Conservation (phyloP, 2,113 vertebrate genomes). For the Mohoua ochrocephala region DNA sequence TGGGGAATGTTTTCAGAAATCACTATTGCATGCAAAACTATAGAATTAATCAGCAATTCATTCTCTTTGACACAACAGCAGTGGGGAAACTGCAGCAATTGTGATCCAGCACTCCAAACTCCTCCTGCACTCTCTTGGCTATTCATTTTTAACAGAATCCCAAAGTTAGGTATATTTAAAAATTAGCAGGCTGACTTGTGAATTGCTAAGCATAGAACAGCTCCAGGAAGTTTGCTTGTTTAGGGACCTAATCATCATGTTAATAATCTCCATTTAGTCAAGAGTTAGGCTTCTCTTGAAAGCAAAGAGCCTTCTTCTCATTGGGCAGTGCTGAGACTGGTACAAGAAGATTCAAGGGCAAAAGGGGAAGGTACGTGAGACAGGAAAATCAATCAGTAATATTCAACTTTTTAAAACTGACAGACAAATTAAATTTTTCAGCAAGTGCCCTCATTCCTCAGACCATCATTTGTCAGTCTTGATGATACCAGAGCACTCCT, state of each 20-base stretch:
- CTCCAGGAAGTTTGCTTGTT: background rate
- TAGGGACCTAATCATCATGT: background rate
- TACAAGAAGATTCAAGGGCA: background rate
- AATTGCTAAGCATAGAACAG: background rate
- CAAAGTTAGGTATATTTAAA: background rate
- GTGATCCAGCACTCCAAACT: background rate
- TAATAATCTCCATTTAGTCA: background rate
- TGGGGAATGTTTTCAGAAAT: slow-evolving; percentile 59
- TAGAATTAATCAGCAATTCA: slow-evolving; percentile 66
- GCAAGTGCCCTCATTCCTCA: slow-evolving; percentile 32
- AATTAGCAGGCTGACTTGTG: background rate
- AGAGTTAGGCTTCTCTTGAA: background rate
- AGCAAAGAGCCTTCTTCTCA: background rate
- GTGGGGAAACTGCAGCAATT: background rate
- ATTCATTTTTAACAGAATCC: background rate
- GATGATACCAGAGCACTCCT: slow-evolving; percentile 25
- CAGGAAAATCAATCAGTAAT: slow-evolving; percentile 4
- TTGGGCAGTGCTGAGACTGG: background rate
- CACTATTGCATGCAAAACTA: slow-evolving; percentile 61
- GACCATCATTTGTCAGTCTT: slow-evolving; percentile 48
- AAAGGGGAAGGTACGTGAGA: background rate
- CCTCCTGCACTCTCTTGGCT: background rate
- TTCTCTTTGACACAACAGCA: slow-evolving; percentile 37
- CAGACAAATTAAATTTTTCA: slow-evolving; percentile 14
- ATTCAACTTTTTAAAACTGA: slow-evolving; percentile 25